Conservation (phyloP, 2,113 vertebrate genomes). For the Psittacula cyanocephala region DNA sequence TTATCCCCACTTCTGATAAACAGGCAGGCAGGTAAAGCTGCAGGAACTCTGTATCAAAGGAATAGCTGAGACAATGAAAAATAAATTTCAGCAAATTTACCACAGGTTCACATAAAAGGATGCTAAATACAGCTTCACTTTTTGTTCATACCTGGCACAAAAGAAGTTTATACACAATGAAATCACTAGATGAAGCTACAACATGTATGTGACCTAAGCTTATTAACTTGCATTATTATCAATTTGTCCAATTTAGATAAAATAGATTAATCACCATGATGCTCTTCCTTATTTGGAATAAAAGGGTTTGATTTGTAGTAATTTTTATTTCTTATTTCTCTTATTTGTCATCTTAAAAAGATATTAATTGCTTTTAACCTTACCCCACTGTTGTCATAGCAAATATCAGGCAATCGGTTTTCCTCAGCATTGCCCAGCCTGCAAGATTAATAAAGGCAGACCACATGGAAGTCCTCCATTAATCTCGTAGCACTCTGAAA, state of each 20-base stretch:
- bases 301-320: not conserved
- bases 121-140: not conserved
- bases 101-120: not conserved
- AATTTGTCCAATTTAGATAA: not conserved
- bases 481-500: not conserved
- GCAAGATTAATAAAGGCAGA: not conserved
- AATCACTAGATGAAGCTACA: not conserved
- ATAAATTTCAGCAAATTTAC: not conserved
- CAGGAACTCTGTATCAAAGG: not conserved
- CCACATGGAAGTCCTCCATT: not conserved
- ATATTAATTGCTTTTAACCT: not conserved
- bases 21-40: not conserved
- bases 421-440: not conserved
- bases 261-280: not conserved
- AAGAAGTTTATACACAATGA: not conserved
- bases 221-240: not conserved
- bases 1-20: not conserved
- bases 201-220: not conserved
- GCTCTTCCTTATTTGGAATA: not conserved
- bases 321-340: constrained; percentile 11
- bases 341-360: not conserved
- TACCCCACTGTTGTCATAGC: not conserved
- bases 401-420: not conserved
- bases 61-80: not conserved
- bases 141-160: not conserved